These are phyloP conservation scores for Chalcis sispes DNA, from an alignment of 2,888 invertebrate genomes.

Conservation along the genomic window DNA sequence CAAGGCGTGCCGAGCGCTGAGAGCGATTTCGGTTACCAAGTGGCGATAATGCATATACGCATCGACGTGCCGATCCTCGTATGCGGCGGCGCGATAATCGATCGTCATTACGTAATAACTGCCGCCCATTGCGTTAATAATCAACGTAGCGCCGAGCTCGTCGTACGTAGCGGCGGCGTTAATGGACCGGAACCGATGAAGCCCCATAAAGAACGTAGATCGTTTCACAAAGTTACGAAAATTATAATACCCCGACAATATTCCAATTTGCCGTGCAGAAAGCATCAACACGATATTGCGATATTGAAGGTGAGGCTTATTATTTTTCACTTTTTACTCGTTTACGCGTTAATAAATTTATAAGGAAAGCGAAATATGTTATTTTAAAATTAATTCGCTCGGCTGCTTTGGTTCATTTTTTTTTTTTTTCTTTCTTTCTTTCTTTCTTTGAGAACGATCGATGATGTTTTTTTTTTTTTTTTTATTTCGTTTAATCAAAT, in stretches of 20 bases:
- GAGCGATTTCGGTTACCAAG: conserved; percentile 10
- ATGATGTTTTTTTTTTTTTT: too few species aligned
- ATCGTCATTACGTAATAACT: background rate
- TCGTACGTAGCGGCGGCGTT: conserved; percentile 16
- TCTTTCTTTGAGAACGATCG: too few species aligned
- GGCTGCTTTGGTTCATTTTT: too few species aligned
- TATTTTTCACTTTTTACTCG: too few species aligned
- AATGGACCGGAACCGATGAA: background rate
- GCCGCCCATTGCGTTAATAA: background rate
- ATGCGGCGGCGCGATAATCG: background rate
- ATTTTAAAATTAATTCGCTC: too few species aligned
- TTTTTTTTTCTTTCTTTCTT: too few species aligned
- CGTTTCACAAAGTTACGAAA: conserved; percentile 11
- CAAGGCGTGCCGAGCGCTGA: background rate
- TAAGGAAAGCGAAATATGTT: too few species aligned
- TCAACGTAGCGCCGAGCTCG: background rate
- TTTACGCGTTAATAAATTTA: too few species aligned
- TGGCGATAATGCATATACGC: conserved; percentile 14
- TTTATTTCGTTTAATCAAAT: too few species aligned
- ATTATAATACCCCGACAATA: conserved; percentile 3
- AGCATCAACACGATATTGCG: conserved; percentile 33
- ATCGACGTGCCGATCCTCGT: too few species aligned
- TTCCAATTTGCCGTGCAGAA: background rate
- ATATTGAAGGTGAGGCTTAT: conserved; percentile 44
- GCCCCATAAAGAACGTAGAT: background rate